Conservation (phyloP, 2,113 vertebrate species). For the Bothrops jararaca region DNA sequence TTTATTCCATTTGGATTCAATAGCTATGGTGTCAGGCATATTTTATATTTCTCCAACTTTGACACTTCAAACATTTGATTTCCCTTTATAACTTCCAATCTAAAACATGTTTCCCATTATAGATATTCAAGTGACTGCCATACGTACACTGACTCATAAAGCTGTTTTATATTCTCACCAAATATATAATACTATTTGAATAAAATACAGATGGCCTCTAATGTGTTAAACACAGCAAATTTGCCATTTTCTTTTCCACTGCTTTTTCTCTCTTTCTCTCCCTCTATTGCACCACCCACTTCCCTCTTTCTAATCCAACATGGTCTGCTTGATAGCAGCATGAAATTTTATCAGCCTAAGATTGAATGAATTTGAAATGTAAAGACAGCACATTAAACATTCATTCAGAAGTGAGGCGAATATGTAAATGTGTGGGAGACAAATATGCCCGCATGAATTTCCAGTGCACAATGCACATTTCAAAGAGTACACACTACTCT, state of each 20-base stretch:
- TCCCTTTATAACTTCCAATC: slow-evolving; percentile 72
- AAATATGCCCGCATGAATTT: neutral
- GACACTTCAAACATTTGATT: slow-evolving; percentile 74
- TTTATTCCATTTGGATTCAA: slow-evolving; percentile 74
- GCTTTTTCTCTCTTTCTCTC: neutral
- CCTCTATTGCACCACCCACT: neutral
- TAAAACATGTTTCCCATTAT: slow-evolving; percentile 74
- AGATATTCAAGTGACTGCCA: slow-evolving; percentile 66
- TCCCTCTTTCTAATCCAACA: slow-evolving; percentile 28
- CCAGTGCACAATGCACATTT: neutral
- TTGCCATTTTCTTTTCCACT: slow-evolving; percentile 58
- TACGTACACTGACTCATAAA: slow-evolving; percentile 64
- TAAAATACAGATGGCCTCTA: slow-evolving; percentile 74
- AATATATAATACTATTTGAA: slow-evolving; percentile 73
- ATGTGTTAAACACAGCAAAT: slow-evolving; percentile 64
- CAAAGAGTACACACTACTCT: neutral
- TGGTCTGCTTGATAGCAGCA: slow-evolving; percentile 43
- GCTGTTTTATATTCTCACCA: slow-evolving; percentile 72
- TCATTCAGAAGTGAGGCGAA: neutral
- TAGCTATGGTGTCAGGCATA: slow-evolving; percentile 67
- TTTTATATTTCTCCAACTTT: slow-evolving; percentile 71
- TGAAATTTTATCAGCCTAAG: slow-evolving; percentile 56
- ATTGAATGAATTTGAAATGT: slow-evolving; percentile 36
- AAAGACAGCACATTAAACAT: slow-evolving; percentile 30
- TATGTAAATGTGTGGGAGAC: neutral